phyloP scores from a whole-genome alignment of 1,140 invertebrate genomes.

The Cydia fagiglandana region DNA sequence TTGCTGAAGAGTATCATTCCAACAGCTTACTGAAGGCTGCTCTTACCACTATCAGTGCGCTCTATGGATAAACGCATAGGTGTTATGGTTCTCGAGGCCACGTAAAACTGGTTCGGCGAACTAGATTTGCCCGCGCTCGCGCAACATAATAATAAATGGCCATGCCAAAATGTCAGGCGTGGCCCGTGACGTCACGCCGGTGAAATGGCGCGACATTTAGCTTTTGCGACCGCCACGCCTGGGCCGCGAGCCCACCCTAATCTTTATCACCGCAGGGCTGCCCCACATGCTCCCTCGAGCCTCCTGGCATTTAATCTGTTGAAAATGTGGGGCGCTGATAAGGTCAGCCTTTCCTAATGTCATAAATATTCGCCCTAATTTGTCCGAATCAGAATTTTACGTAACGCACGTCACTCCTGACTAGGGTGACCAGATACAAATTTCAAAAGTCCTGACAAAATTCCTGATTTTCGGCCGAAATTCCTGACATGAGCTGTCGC shows the following conservation, averaged over 20 bases:
- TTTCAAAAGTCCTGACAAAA: too few species aligned
- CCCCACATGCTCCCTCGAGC: constrained; percentile 51
- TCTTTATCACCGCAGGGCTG: constrained; percentile 64
- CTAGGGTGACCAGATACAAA: too few species aligned
- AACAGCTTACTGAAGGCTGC: not conserved
- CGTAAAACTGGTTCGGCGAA: not conserved
- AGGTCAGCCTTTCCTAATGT: constrained; percentile 12
- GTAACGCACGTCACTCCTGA: too few species aligned
- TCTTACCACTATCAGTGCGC: not conserved
- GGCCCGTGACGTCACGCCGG: constrained; percentile 67
- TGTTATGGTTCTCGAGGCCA: not conserved
- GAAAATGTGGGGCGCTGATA: constrained; percentile 1
- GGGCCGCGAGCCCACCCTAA: constrained; percentile 63
- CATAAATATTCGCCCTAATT: not conserved
- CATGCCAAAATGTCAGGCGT: constrained; percentile 72
- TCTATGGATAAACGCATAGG: not conserved
- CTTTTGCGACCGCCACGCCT: constrained; percentile 60
- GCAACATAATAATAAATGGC: not conserved
- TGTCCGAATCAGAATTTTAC: not conserved
- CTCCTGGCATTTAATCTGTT: constrained; percentile 48
- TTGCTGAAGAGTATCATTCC: constrained; percentile 46
- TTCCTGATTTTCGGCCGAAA: too few species aligned
- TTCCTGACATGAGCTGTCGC: too few species aligned
- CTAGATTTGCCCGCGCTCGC: not conserved
- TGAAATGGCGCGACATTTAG: constrained; percentile 74